phyloP scores from a whole-genome alignment of 2,113 vertebrate genomes.

The Carassius carassius region DNA sequence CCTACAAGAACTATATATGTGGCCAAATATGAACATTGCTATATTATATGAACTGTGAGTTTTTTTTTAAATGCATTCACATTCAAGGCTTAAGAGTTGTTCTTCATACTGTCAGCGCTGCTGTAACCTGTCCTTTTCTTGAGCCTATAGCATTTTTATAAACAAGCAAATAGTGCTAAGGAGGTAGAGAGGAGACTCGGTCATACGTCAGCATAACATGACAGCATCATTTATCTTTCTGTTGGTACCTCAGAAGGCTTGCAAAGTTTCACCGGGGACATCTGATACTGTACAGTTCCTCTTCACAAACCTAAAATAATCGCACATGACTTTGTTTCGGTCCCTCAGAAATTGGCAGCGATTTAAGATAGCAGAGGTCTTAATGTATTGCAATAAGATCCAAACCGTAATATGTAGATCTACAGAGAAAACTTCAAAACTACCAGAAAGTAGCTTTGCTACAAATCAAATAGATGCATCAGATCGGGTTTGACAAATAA shows the following conservation, averaged over 20 bases:
- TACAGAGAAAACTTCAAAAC: neutral
- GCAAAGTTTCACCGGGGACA: slow-evolving; percentile 43
- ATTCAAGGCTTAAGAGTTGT: neutral
- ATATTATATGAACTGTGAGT: too few species aligned
- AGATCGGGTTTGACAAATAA: neutral
- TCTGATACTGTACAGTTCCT: slow-evolving; percentile 32
- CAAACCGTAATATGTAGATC: slow-evolving; percentile 1
- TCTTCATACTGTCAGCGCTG: neutral
- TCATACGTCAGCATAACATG: slow-evolving; percentile 22
- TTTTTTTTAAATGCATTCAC: too few species aligned
- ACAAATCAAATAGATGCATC: too few species aligned
- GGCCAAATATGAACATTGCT: too few species aligned
- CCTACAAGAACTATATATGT: too few species aligned
- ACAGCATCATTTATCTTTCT: slow-evolving; percentile 52
- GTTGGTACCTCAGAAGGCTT: slow-evolving; percentile 41
- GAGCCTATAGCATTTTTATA: slow-evolving; percentile 45
- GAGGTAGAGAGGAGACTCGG: neutral
- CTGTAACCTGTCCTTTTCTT: slow-evolving; percentile 16
- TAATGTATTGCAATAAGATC: neutral
- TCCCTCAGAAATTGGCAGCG: slow-evolving; percentile 20
- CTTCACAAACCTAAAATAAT: slow-evolving; percentile 31
- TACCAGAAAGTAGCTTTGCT: too few species aligned
- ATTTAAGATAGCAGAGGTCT: slow-evolving; percentile 11
- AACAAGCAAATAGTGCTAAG: slow-evolving; percentile 10
- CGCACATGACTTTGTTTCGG: slow-evolving; percentile 45